phyloP scores from a whole-genome alignment of 2,888 invertebrate species.

The Aporophyla lueneburgensis region DNA sequence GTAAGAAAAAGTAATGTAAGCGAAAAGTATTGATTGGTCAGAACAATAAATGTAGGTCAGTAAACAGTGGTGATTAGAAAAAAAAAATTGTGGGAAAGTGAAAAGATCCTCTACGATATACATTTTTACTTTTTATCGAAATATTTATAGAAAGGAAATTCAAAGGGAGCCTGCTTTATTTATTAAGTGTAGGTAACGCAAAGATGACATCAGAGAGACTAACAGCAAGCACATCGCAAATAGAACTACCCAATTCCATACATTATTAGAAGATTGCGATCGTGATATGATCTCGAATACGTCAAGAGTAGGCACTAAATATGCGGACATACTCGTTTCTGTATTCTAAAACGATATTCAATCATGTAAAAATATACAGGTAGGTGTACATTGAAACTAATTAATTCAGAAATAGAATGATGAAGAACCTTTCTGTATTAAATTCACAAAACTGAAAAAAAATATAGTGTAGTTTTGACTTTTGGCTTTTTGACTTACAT shows the following conservation, averaged over 20 bases:
- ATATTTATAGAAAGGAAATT: background rate
- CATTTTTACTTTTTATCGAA: background rate
- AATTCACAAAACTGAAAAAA: no score
- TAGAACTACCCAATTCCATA: slow-evolving; percentile 31
- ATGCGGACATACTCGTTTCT: slow-evolving; percentile 16
- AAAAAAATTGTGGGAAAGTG: background rate
- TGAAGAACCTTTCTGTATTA: background rate
- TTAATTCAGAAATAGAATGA: background rate
- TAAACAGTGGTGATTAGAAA: background rate
- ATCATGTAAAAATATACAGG: background rate
- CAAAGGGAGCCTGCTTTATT: background rate
- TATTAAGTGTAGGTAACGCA: background rate
- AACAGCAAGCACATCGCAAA: slow-evolving; percentile 21
- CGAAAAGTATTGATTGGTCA: no score
- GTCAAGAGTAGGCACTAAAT: slow-evolving; percentile 46
- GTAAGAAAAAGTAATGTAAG: no score
- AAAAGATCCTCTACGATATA: background rate
- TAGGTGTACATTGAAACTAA: slow-evolving; percentile 12
- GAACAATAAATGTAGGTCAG: no score
- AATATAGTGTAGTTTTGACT: no score
- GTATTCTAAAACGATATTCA: slow-evolving; percentile 25
- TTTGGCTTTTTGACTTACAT: no score
- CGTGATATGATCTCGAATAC: slow-evolving; percentile 44
- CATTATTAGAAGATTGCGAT: slow-evolving; percentile 36
- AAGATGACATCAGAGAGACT: background rate